phyloP scores from a whole-genome alignment of 2,888 invertebrate species.

The Omphaloscelis lunosa region DNA sequence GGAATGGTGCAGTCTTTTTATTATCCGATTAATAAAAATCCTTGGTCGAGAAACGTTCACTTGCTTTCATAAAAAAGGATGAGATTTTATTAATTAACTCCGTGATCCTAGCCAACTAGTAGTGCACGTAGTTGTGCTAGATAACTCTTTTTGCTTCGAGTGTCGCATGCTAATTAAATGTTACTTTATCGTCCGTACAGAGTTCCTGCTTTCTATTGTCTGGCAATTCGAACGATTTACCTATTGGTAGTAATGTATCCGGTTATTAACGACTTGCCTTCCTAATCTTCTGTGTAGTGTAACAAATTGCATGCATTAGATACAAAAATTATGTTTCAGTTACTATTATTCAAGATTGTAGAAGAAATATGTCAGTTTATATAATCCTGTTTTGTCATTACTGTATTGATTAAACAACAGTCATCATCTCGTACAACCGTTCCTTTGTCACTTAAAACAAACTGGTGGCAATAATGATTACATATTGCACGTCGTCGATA shows the following conservation, averaged over 20 bases:
- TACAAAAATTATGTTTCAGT: too few species aligned
- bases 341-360: background rate
- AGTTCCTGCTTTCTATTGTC: slow-evolving; percentile 58
- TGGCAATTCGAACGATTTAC: slow-evolving; percentile 33
- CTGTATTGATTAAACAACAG: background rate
- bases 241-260: slow-evolving; percentile 41
- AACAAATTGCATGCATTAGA: slow-evolving; percentile 9
- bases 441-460: background rate
- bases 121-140: slow-evolving; percentile 52
- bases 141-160: slow-evolving; percentile 60
- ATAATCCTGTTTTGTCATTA: background rate
- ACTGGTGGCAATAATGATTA: slow-evolving; percentile 3
- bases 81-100: slow-evolving; percentile 41
- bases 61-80: slow-evolving; percentile 25
- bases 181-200: slow-evolving; percentile 49
- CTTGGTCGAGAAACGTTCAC: background rate
- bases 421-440: background rate
- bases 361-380: background rate
- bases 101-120: slow-evolving; percentile 27
- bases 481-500: slow-evolving; percentile 16
- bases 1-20: background rate
- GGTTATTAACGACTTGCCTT: slow-evolving; percentile 34
- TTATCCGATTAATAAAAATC: slow-evolving; percentile 8
- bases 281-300: slow-evolving; percentile 21
- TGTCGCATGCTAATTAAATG: slow-evolving; percentile 67